Base-by-base conservation (phyloP, 2,888 invertebrate genomes). In the Tigriopus californicus region DNA sequence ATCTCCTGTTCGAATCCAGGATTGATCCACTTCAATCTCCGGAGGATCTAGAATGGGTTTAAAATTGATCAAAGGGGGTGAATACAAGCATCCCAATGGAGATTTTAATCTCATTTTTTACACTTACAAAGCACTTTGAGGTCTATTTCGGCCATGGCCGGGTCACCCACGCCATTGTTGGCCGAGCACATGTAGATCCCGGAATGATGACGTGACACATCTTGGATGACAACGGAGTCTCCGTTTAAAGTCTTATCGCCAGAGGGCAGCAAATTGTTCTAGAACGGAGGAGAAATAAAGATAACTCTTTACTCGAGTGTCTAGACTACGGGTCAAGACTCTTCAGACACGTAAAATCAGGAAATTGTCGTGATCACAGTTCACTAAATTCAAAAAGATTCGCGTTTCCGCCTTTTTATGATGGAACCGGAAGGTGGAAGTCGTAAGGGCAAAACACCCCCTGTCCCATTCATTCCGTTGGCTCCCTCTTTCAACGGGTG, bases 1-100 rank as follows among this genome's bases (percentile, higher is more conserved):
- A 66, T 81, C 81, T 1, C 80, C 80, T 0, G 80, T 79, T 68
- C 81, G 80, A 57, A 81, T 78, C 80, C 81, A 81, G 10, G 79
- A 79, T 58, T 80, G 72, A 69, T 81, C 81, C 66, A 81, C 80
- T 60, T 78, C 78, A 64, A 81, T 80, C 68, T 81, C 81, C 4
- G 81, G 81, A 0, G 80, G 80, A 71, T 80, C 81, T 81, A 73
- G n/a, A 63, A 61, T 10, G 22, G 46, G 18, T 44, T 15, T 18
- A 44, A n/a, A 44, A 15, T n/a, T 5, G 13, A 22, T 15, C 13
- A 49, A n/a, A 11, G 12, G 15, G 10, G 20, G 6, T 18, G 22
- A 22, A 49, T 13, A 49, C 12, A 2, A 5, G 13, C 20, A 13
- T 49, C 4, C 22, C 22, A 22, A 49, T 49, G 3, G n/a, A 18